A percentile compares a stretch with the other conserved stretches of the same genome.
Evolutionary conservation across 2,797 vertebrate genomes (phyloP).

Genomic region (Danio jaintianensis): DNA sequence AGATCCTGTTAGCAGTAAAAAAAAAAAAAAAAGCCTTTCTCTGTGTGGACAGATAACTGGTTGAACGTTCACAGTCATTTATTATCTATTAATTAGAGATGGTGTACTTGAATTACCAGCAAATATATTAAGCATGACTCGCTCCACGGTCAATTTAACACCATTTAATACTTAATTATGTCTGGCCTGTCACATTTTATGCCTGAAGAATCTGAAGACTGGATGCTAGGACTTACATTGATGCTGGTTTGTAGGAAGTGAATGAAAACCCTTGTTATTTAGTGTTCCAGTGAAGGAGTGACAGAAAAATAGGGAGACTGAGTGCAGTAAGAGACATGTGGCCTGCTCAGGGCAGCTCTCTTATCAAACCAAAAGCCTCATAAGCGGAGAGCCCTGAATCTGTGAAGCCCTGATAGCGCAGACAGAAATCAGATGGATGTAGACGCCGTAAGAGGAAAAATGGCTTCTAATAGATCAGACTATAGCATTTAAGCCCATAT

Average conservation of each 20-base stretch:
- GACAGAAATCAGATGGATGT: conserved; percentile 32
- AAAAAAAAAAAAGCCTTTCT: too few relatives aligned
- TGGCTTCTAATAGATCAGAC: conserved; percentile 16
- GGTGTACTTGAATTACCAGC: conserved; percentile 73
- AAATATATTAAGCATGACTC: conserved; percentile 73
- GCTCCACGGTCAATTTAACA: conserved; percentile 75
- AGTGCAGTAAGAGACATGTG: neutral
- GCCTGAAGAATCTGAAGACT: conserved; percentile 64
- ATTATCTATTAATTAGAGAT: conserved; percentile 67
- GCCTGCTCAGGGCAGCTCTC: conserved; percentile 6
- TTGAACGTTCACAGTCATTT: neutral
- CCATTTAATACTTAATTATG: conserved; percentile 77
- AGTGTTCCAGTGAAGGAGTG: neutral
- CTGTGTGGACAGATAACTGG: too few relatives aligned
- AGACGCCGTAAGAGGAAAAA: neutral
- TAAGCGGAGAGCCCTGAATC: conserved; percentile 13
- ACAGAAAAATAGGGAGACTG: neutral
- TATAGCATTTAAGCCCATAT: neutral
- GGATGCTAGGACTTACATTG: conserved; percentile 68
- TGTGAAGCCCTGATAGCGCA: conserved; percentile 32
- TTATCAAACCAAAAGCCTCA: conserved; percentile 19
- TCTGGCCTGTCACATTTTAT: conserved; percentile 72
- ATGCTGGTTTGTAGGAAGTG: conserved; percentile 56
- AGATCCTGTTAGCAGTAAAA: too few relatives aligned
- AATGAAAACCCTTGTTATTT: neutral